Percentiles rank a stretch among this genome's conserved stretches.
Conservation (phyloP, 1,140 invertebrate species). For the Riptortus pedestris region DNA sequence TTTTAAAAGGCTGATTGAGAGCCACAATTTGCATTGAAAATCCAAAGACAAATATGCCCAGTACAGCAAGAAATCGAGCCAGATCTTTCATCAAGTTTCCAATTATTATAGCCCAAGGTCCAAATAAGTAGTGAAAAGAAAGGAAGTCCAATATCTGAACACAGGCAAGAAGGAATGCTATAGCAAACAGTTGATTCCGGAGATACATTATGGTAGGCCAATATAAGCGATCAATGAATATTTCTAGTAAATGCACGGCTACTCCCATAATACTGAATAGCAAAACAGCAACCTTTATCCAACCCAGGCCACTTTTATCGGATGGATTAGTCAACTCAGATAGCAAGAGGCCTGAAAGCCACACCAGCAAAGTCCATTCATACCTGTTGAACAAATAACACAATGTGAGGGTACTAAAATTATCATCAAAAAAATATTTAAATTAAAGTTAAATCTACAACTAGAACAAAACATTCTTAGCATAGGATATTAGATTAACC, state of each 20-base stretch:
- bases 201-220: slow-evolving; percentile 80
- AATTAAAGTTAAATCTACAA: too few species aligned
- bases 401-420: background rate
- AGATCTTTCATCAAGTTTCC: slow-evolving; percentile 84
- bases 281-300: slow-evolving; percentile 83
- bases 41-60: slow-evolving; percentile 95
- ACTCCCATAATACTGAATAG: slow-evolving; percentile 87
- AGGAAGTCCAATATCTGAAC: slow-evolving; percentile 94
- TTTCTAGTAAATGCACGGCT: slow-evolving; percentile 75
- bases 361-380: slow-evolving; percentile 90
- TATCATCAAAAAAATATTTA: background rate
- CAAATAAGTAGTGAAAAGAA: slow-evolving; percentile 97
- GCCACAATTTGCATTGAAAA: slow-evolving; percentile 97
- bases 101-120: slow-evolving; percentile 92
- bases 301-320: slow-evolving; percentile 86
- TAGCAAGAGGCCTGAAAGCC: slow-evolving; percentile 88
- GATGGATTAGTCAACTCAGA: slow-evolving; percentile 94
- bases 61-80: slow-evolving; percentile 87
- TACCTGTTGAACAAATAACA: slow-evolving; percentile 66
- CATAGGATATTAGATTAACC: background rate
- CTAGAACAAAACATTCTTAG: background rate
- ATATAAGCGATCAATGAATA: slow-evolving; percentile 49
- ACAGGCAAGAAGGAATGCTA: slow-evolving; percentile 88
- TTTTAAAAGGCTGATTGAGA: slow-evolving; percentile 82
- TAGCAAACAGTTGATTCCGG: slow-evolving; percentile 90